Conservation (phyloP, 2,113 vertebrate species). For the Poeciliopsis prolifica region DNA sequence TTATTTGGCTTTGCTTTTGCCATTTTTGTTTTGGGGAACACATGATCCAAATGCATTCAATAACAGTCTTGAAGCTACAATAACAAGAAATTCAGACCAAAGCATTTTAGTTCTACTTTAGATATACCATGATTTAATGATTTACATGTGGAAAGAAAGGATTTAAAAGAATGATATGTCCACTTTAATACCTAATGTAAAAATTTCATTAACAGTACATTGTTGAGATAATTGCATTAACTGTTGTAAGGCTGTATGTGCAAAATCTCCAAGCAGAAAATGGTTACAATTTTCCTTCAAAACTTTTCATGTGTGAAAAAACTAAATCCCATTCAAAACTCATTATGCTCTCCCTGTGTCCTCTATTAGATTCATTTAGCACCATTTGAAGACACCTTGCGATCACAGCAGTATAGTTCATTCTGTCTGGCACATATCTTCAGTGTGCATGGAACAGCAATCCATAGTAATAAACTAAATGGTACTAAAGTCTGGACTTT, state of each 20-base stretch:
- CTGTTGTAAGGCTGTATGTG: slow-evolving; percentile 7
- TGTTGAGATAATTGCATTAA: slow-evolving; percentile 26
- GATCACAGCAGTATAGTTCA: slow-evolving; percentile 51
- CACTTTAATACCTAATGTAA: neutral
- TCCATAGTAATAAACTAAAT: slow-evolving; percentile 20
- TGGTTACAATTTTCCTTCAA: slow-evolving; percentile 33
- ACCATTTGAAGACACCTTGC: slow-evolving; percentile 55
- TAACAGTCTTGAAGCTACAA: no score
- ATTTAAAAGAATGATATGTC: no score
- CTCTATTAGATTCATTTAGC: slow-evolving; percentile 54
- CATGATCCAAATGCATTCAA: no score
- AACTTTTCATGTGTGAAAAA: slow-evolving; percentile 31
- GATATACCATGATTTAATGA: no score
- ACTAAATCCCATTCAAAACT: slow-evolving; percentile 36
- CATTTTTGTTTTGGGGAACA: no score
- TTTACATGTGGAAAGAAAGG: no score
- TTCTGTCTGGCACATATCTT: slow-evolving; percentile 49
- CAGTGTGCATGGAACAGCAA: slow-evolving; percentile 35
- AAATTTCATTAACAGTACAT: neutral
- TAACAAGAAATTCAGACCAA: no score
- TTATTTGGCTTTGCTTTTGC: no score
- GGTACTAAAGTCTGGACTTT: slow-evolving; percentile 11
- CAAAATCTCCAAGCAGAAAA: slow-evolving; percentile 45
- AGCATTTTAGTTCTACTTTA: no score
- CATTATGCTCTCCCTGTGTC: slow-evolving; percentile 52